Conservation (phyloP, 2,113 vertebrate species). For the Acinonyx jubatus region DNA sequence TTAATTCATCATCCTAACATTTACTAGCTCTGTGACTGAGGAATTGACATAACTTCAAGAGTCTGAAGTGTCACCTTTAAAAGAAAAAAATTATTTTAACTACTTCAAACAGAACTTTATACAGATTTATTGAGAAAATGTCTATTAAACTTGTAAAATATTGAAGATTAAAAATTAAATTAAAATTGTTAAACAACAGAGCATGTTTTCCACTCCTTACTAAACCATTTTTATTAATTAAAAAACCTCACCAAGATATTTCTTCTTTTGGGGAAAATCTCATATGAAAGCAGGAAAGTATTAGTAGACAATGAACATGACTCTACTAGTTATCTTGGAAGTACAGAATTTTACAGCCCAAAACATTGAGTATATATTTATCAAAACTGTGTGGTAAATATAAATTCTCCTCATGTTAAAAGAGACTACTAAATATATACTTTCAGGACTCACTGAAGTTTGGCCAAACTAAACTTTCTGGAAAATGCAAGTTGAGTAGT, state of each 20-base stretch:
- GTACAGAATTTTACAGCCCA: background rate
- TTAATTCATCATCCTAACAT: background rate
- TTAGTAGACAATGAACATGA: background rate
- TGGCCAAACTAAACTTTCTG: background rate
- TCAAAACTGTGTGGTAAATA: background rate
- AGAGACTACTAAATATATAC: background rate
- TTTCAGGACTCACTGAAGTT: background rate
- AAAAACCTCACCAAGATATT: background rate
- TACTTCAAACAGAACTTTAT: background rate
- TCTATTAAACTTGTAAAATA: background rate
- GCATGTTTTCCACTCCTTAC: background rate
- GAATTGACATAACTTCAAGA: background rate
- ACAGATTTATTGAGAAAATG: background rate
- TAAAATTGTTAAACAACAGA: background rate
- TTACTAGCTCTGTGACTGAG: background rate
- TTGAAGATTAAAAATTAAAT: background rate
- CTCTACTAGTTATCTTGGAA: background rate
- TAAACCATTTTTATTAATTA: background rate
- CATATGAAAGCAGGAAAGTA: background rate
- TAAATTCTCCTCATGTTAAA: background rate
- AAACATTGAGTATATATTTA: background rate
- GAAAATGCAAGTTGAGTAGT: background rate
- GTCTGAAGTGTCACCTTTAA: background rate
- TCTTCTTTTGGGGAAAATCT: background rate
- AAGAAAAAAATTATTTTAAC: background rate